A percentile compares a stretch with the other conserved stretches of the same genome.
Conservation (phyloP, 2,113 vertebrate genomes). For the Burhinus oedicnemus region DNA sequence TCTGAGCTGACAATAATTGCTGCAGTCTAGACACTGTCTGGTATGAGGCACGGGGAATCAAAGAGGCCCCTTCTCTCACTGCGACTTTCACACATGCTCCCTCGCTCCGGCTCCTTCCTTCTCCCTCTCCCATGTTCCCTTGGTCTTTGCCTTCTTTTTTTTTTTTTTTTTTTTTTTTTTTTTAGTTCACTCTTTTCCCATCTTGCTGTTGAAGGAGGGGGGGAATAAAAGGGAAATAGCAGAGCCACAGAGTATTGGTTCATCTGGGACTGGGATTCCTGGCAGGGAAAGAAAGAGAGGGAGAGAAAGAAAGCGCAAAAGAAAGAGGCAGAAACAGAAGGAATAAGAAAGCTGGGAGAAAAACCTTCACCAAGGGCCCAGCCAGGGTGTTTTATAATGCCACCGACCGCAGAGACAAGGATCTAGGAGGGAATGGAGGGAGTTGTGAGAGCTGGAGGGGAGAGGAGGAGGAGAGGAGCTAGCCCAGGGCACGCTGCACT, state of each 20-base stretch:
- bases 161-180: slow-evolving; percentile 16
- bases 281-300: slow-evolving; percentile 48
- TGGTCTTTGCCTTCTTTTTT: slow-evolving; percentile 18
- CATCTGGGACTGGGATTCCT: slow-evolving; percentile 71
- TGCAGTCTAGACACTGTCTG: slow-evolving; percentile 94
- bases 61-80: slow-evolving; percentile 74
- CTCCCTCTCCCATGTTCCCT: slow-evolving; percentile 60
- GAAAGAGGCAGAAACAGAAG: neutral
- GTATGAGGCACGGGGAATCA: slow-evolving; percentile 80
- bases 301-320: slow-evolving; percentile 25
- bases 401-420: neutral
- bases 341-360: slow-evolving; percentile 7
- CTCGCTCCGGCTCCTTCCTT: slow-evolving; percentile 78
- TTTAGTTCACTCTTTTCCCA: slow-evolving; percentile 65
- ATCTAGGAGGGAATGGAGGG: neutral
- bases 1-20: slow-evolving; percentile 93
- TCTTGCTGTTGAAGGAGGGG: slow-evolving; percentile 40
- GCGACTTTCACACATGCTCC: slow-evolving; percentile 72
- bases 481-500: neutral
- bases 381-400: neutral
- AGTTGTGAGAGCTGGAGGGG: neutral
- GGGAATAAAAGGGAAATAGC: slow-evolving; percentile 57
- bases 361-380: neutral
- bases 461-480: neutral
- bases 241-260: slow-evolving; percentile 53